Conservation (phyloP, 37 sponge, comb jelly and placozoan species). For the Ianthella basta region DNA sequence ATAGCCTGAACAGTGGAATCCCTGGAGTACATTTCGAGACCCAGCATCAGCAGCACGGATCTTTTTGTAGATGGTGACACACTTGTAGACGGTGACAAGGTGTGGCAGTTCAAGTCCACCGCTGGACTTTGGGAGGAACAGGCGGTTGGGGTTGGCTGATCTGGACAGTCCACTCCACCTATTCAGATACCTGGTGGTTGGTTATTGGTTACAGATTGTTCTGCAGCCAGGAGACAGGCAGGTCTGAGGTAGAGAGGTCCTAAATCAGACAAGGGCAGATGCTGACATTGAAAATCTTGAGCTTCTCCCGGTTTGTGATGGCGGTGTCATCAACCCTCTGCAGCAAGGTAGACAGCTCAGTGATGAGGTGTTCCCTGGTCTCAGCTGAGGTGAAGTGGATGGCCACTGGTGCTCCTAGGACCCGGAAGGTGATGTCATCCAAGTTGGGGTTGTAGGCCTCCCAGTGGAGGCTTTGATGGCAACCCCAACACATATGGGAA, state of each 20-base stretch:
- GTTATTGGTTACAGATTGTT: too few species aligned
- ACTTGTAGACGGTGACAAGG: conserved; percentile 16
- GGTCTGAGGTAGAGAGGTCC: too few species aligned
- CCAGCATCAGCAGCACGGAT: neutral
- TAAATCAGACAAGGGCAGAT: too few species aligned
- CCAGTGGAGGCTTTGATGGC: neutral
- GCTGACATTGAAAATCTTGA: too few species aligned
- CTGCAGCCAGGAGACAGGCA: too few species aligned
- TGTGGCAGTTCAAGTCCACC: conserved; percentile 19
- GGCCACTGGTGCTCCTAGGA: neutral
- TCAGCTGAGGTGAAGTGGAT: neutral
- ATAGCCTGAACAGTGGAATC: neutral
- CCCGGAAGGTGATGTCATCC: neutral
- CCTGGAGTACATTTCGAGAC: neutral
- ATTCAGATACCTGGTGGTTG: neutral
- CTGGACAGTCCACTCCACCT: conserved; percentile 5
- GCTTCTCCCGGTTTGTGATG: too few species aligned
- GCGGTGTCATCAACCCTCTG: too few species aligned
- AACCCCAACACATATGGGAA: neutral
- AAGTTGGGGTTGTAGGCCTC: neutral
- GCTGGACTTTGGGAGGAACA: conserved; percentile 12
- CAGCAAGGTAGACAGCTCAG: too few species aligned
- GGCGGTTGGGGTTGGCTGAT: conserved; percentile 8
- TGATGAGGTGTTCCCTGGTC: too few species aligned
- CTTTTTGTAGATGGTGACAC: too few species aligned